Percentiles rank a stretch among this genome's conserved stretches.
Evolutionary conservation across 1,140 invertebrate genomes (phyloP).

Genomic region (Temnothorax nylanderi): DNA sequence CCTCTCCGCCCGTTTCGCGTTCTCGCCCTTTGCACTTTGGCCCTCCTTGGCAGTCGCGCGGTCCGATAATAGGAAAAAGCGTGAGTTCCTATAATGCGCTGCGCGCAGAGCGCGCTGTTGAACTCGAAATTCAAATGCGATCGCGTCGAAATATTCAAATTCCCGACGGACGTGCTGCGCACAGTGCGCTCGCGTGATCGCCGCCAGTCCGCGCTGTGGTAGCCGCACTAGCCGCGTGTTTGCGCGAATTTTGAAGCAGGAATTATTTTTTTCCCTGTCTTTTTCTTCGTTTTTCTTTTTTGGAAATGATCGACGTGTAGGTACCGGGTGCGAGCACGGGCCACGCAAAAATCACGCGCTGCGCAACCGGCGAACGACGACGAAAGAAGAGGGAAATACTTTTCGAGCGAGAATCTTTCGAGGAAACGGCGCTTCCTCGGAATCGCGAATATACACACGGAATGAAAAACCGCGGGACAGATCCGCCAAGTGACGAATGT

Average conservation of each 20-base stretch:
- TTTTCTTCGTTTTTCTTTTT: neutral
- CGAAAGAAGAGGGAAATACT: neutral
- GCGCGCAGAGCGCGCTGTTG: neutral
- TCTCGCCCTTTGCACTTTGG: conserved; percentile 46
- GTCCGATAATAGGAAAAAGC: conserved; percentile 50
- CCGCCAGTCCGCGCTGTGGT: conserved; percentile 71
- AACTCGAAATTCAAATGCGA: conserved; percentile 34
- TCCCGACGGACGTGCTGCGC: neutral
- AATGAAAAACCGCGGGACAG: neutral
- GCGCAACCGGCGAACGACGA: conserved; percentile 20
- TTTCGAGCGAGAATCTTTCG: neutral
- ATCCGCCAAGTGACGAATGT: neutral
- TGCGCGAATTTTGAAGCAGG: conserved; percentile 71
- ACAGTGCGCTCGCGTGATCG: conserved; percentile 8
- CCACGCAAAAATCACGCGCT: conserved; percentile 1
- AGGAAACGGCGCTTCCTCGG: neutral
- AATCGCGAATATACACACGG: neutral
- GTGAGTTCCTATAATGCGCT: neutral
- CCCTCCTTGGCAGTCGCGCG: conserved; percentile 21
- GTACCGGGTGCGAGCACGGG: neutral
- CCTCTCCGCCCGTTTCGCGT: conserved; percentile 24
- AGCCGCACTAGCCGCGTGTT: conserved; percentile 31
- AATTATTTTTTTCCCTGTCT: neutral
- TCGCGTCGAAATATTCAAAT: conserved; percentile 36
- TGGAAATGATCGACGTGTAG: neutral